A percentile compares a stretch with the other conserved stretches of the same genome.
Evolutionary conservation across 2,113 vertebrate species (phyloP).

Genomic region (Thymallus thymallus): DNA sequence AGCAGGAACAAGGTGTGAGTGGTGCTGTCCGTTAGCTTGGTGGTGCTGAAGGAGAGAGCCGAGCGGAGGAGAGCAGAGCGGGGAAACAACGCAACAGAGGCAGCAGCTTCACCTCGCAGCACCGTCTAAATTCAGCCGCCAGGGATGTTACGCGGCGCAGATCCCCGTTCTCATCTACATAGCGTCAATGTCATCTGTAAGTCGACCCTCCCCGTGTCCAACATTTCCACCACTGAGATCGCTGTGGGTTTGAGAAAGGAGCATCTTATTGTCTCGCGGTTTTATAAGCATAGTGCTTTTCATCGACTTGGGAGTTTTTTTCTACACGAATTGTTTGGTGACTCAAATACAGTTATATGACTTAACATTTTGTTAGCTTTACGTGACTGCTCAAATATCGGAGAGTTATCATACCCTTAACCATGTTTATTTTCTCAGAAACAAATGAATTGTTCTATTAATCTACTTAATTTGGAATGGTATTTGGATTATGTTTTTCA

Average conservation of each 20-base stretch:
- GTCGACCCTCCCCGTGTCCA: constrained; percentile 78
- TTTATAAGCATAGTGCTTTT: constrained; percentile 70
- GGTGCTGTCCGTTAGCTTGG: constrained; percentile 74
- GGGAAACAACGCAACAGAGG: constrained; percentile 50
- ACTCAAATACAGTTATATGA: constrained; percentile 23
- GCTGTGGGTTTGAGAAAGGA: constrained; percentile 69
- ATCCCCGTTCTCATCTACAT: constrained; percentile 75
- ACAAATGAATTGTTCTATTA: no score
- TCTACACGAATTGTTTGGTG: constrained; percentile 35
- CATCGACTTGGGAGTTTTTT: constrained; percentile 41
- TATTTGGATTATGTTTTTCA: no score
- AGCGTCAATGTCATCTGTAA: constrained; percentile 81
- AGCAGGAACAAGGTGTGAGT: constrained; percentile 40
- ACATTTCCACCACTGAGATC: constrained; percentile 77
- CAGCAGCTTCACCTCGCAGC: constrained; percentile 59
- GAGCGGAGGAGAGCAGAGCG: constrained; percentile 41
- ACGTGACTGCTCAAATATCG: not conserved
- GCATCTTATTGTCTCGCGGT: constrained; percentile 73
- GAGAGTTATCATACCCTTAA: not conserved
- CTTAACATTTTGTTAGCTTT: not conserved
- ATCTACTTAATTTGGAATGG: no score
- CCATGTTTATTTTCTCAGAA: no score
- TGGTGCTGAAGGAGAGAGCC: constrained; percentile 66
- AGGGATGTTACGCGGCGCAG: constrained; percentile 73
- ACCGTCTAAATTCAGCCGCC: constrained; percentile 72